A percentile compares a stretch with the other conserved stretches of the same genome.
Evolutionary conservation across 2,797 vertebrate species (phyloP).

Genomic region (Sandelia bainsii): DNA sequence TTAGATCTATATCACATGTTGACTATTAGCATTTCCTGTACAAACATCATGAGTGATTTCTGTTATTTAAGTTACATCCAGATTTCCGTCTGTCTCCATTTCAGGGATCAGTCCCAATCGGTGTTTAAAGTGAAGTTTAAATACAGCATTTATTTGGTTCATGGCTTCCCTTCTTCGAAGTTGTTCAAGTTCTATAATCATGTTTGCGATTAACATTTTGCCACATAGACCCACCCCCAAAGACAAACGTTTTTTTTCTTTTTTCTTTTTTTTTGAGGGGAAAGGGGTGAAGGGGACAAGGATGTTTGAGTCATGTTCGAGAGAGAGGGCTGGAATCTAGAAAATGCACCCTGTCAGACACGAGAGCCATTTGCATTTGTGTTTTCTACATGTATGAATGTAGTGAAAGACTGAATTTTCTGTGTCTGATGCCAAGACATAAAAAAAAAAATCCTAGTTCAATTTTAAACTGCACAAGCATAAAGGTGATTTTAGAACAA

Average conservation of each 20-base stretch:
- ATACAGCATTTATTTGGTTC: background rate
- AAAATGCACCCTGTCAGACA: constrained; percentile 49
- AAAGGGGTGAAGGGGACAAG: constrained; percentile 9
- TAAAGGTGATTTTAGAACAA: background rate
- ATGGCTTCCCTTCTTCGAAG: background rate
- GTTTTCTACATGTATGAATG: constrained; percentile 14
- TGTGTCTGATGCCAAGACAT: constrained; percentile 9
- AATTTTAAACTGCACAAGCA: background rate
- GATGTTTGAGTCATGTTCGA: constrained; percentile 37
- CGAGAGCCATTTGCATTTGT: constrained; percentile 22
- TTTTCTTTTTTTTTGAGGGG: too few species aligned
- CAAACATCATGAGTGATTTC: background rate
- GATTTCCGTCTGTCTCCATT: background rate
- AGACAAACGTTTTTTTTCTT: too few species aligned
- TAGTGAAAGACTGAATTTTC: background rate
- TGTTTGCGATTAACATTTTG: constrained; percentile 30
- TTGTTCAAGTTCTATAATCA: constrained; percentile 21
- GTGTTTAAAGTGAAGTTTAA: background rate
- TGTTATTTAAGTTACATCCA: background rate
- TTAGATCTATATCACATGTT: constrained; percentile 1
- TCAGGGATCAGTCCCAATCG: background rate
- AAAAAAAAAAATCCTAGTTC: background rate
- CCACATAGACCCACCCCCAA: constrained; percentile 8
- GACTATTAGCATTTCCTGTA: constrained; percentile 1
- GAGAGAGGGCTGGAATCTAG: constrained; percentile 54